Conservation (phyloP, 2,888 invertebrate species). For the Apodemia duryi region DNA sequence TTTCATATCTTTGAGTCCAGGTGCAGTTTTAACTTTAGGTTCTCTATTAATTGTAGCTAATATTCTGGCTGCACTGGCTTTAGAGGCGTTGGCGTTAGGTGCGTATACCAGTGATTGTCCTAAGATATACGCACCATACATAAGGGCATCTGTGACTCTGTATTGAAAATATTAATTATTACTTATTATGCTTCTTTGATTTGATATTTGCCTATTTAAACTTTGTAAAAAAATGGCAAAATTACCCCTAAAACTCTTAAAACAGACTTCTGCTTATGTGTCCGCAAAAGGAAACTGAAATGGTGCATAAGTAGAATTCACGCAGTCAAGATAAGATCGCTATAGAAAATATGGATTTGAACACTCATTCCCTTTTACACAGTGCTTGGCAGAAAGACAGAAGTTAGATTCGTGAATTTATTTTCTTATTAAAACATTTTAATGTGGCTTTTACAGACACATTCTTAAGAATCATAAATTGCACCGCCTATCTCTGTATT, state of each 20-base stretch:
- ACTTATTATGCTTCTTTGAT: too few relatives aligned
- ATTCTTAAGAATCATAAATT: background rate
- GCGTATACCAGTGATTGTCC: slow-evolving; percentile 88
- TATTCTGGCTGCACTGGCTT: slow-evolving; percentile 63
- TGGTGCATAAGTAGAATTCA: too few relatives aligned
- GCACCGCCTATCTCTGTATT: background rate
- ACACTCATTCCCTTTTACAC: too few relatives aligned
- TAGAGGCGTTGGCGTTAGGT: slow-evolving; percentile 86
- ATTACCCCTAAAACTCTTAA: too few relatives aligned
- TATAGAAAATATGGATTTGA: too few relatives aligned
- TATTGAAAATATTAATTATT: slow-evolving; percentile 19
- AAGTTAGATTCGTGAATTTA: too few relatives aligned
- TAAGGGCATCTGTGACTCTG: slow-evolving; percentile 86
- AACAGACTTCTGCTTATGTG: too few relatives aligned
- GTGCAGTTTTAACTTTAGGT: slow-evolving; percentile 56
- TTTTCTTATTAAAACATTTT: background rate
- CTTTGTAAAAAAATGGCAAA: too few relatives aligned
- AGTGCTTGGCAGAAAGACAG: too few relatives aligned
- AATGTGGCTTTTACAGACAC: background rate
- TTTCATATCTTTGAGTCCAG: slow-evolving; percentile 47
- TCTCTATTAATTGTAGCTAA: slow-evolving; percentile 52
- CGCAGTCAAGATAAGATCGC: too few relatives aligned
- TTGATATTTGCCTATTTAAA: too few relatives aligned
- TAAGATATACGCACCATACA: slow-evolving; percentile 89
- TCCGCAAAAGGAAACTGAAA: too few relatives aligned